Evolutionary conservation across 2,888 invertebrate species (phyloP), one percentile per base, ranked within the genome.

Genomic region (Hetaerina titia): DNA sequence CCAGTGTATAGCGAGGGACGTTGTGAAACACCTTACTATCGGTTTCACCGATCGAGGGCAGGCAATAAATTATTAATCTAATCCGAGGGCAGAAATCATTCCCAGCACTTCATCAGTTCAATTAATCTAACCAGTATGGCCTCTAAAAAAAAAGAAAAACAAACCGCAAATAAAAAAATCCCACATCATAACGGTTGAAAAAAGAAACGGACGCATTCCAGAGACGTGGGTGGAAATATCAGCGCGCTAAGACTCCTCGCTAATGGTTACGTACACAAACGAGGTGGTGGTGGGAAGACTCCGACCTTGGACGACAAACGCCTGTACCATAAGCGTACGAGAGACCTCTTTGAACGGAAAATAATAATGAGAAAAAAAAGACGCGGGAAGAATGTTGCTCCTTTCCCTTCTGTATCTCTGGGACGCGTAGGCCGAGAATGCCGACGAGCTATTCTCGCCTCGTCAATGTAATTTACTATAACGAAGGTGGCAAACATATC

Each of bases 261-360:
- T 81, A 81, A 81, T 81, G 81, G 81, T 81, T 81, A 81, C 81
- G 81, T 81, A 81, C 81, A 81, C 74, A 74, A 9, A 81, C 69
- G 69, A 69, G 69, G 19, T 69, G 69, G 69, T 22, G 81, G 25
- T 31, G 81, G 81, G 81, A 81, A 25, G 81, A 81, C 25, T 81
- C 31, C 81, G 81, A 81, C 81, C 81, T 81, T 81, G 81, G 31
- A 81, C 81, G 81, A 81, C 81, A 81, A 81, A 81, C 2, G 25
- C 25, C 25, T 31, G 81, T 31, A 22, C 31, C 25, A 74, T 25
- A 9, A 81, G 81, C 81, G 81, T 81, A 81, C 25, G 81, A 81
- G 81, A 81, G 81, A 81, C 25, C 25, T 31, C 81, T 31, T 13
- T 31, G 31, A 31, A 31, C 11, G 31, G 81, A 81, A n/a, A 81